phyloP scores from a whole-genome alignment of 2,113 vertebrate species.

The Onychostruthus taczanowskii region DNA sequence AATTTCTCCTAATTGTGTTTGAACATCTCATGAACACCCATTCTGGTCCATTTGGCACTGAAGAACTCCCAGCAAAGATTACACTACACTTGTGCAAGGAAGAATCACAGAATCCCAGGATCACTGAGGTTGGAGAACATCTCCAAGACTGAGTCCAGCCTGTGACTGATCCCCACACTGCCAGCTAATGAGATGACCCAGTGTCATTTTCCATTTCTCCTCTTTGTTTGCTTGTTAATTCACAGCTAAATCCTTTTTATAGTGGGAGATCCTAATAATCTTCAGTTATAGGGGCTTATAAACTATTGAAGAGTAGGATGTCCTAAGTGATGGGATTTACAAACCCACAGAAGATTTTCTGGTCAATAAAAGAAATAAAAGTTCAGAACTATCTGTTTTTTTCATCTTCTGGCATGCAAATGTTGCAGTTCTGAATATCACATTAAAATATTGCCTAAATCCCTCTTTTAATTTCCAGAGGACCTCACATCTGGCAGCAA shows the following conservation, averaged over 20 bases:
- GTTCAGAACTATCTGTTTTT: accelerated
- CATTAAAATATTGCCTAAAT: neutral
- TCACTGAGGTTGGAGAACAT: neutral
- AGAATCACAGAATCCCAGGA: neutral
- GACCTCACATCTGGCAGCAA: neutral
- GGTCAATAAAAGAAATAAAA: neutral
- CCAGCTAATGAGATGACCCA: accelerated
- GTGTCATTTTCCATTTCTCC: neutral
- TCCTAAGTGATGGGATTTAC: neutral
- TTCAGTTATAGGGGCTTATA: accelerated
- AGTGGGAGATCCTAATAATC: neutral
- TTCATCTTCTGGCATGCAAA: accelerated
- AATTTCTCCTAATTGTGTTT: neutral
- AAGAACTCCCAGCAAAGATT: neutral
- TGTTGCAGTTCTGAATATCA: neutral
- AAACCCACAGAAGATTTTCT: neutral
- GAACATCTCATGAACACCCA: accelerated
- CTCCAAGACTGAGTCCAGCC: neutral
- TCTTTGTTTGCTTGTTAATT: neutral
- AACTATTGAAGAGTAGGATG: neutral
- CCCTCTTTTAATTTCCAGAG: neutral
- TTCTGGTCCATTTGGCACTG: neutral
- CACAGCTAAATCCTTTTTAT: neutral
- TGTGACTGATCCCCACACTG: neutral
- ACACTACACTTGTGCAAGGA: neutral